phyloP scores from a whole-genome alignment of 2,113 vertebrate species.

The Nannospalax galili region DNA sequence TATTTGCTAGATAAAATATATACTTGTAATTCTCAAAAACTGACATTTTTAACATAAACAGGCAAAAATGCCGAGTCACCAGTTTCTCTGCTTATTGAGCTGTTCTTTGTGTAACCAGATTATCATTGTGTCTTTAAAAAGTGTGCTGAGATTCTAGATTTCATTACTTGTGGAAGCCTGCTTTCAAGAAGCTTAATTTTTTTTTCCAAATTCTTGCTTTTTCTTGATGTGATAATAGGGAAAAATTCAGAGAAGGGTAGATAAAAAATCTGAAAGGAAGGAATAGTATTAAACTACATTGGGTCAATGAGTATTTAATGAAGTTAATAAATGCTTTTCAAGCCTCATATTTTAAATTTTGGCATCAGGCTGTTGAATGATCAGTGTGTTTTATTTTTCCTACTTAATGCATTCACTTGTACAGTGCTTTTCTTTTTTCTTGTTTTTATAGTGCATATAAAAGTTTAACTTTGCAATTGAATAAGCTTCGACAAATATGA shows the following conservation, averaged over 20 bases:
- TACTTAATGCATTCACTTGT: slow-evolving; percentile 2
- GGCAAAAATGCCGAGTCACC: not conserved
- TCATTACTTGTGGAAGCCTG: slow-evolving; percentile 11
- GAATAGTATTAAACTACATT: not conserved
- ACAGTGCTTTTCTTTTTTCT: not conserved
- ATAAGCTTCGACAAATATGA: not conserved
- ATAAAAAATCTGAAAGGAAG: not conserved
- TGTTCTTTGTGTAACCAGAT: not conserved
- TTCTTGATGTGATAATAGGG: not conserved
- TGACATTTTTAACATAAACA: slow-evolving; percentile 8
- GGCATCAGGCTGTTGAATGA: not conserved
- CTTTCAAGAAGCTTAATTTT: not conserved
- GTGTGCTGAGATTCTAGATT: not conserved
- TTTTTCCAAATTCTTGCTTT: not conserved
- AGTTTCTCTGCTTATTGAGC: slow-evolving; percentile 11
- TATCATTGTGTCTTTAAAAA: slow-evolving; percentile 33
- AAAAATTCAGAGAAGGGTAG: not conserved
- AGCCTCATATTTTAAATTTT: not conserved
- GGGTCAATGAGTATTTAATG: not conserved
- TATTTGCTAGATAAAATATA: too few relatives aligned
- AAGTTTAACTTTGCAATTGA: slow-evolving; percentile 7
- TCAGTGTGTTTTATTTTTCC: not conserved
- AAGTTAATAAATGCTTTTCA: slow-evolving; percentile 37
- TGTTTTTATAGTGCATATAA: not conserved
- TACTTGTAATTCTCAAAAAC: too few relatives aligned